A percentile compares a stretch with the other conserved stretches of the same genome.
phyloP scores from a whole-genome alignment of 2,888 invertebrate species.

The Eupelmus urozonus region DNA sequence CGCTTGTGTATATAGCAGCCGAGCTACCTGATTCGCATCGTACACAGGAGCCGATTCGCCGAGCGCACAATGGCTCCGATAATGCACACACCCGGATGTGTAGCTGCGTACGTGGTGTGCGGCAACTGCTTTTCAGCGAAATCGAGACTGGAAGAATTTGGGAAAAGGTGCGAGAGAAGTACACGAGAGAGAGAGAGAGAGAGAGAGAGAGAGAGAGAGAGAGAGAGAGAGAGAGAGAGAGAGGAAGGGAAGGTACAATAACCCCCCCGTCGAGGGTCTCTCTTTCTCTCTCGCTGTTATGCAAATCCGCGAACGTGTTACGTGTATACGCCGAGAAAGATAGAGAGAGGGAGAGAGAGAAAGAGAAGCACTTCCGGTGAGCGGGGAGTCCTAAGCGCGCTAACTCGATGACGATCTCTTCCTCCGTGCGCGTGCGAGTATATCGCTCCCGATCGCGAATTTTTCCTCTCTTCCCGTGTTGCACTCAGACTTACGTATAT shows the following conservation, averaged over 20 bases:
- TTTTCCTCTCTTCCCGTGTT: background rate
- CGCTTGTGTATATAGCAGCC: background rate
- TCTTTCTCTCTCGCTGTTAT: conserved; percentile 62
- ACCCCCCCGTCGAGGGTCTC: conserved; percentile 35
- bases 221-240: background rate
- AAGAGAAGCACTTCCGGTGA: conserved; percentile 60
- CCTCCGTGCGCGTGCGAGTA: background rate
- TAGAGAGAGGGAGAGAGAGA: too few species aligned
- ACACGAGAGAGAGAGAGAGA: background rate
- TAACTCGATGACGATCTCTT: conserved; percentile 58
- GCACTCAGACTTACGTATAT: background rate
- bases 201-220: background rate
- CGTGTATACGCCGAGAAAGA: conserved; percentile 19
- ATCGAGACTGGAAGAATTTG: conserved; percentile 19
- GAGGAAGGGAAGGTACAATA: conserved; percentile 54
- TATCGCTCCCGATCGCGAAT: conserved; percentile 28
- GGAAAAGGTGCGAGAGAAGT: background rate
- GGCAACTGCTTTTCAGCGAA: conserved; percentile 25
- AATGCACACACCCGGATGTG: conserved; percentile 14
- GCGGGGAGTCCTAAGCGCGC: conserved; percentile 44
- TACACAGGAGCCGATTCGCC: conserved; percentile 19
- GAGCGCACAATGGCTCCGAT: conserved; percentile 47
- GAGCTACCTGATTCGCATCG: conserved; percentile 49
- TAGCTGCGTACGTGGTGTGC: background rate
- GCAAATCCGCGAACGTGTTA: conserved; percentile 64